These are phyloP conservation scores for Brachionus plicatilis DNA, from an alignment of 1,140 invertebrate genomes.

Conservation along the genomic window DNA sequence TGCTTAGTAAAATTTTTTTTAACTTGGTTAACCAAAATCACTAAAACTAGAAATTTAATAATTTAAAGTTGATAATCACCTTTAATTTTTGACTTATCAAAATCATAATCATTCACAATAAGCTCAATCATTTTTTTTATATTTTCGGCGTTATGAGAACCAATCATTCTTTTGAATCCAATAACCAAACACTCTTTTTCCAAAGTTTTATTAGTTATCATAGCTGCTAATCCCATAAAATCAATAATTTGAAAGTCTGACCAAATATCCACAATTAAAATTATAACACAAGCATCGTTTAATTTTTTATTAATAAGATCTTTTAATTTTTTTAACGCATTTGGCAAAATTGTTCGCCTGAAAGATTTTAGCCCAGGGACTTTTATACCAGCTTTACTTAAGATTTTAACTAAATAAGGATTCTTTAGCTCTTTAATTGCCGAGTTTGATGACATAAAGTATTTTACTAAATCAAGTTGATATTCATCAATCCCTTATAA, in stretches of 20 bases:
- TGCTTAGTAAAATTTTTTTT: neutral
- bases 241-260: neutral
- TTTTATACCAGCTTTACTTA: neutral
- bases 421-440: neutral
- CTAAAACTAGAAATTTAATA: neutral
- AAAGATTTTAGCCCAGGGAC: neutral
- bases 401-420: neutral
- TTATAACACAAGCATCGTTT: neutral
- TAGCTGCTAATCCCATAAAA: neutral
- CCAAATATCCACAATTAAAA: neutral
- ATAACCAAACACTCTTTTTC: neutral
- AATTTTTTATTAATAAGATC: neutral
- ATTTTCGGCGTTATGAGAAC: neutral
- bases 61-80: neutral
- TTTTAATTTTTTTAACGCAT: neutral
- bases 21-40: neutral
- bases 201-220: neutral
- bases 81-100: neutral
- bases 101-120: neutral
- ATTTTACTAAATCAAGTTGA: neutral
- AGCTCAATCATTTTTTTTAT: neutral
- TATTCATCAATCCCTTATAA: neutral
- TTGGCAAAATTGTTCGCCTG: neutral
- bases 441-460: neutral
- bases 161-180: neutral